Percentiles rank a stretch among this genome's conserved stretches.
Evolutionary conservation across 2,888 invertebrate species (phyloP).

Genomic region (Drosophila setosimentum): DNA sequence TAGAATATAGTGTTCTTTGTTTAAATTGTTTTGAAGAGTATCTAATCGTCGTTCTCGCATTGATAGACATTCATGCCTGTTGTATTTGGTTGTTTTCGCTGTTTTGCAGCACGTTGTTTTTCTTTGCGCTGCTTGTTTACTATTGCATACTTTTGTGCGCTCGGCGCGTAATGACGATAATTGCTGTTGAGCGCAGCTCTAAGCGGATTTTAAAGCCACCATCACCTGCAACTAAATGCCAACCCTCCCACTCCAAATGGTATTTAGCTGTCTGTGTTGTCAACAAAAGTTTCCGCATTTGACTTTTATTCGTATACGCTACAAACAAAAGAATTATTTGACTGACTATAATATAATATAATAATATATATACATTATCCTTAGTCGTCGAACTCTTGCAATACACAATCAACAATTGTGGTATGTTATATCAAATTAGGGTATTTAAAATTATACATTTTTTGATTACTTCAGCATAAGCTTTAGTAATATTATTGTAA

Average conservation of each 20-base stretch:
- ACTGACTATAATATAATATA: background rate
- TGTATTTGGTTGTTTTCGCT: conserved; percentile 22
- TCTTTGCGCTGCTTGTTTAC: conserved; percentile 40
- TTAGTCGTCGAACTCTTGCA: background rate
- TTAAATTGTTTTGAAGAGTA: background rate
- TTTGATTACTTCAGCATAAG: background rate
- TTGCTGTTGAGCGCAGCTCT: conserved; percentile 77
- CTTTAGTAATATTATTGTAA: background rate
- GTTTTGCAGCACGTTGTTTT: conserved; percentile 11
- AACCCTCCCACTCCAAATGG: background rate
- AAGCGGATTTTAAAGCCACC: conserved; percentile 68
- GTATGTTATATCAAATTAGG: background rate
- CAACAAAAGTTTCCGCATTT: conserved; percentile 37
- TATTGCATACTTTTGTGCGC: conserved; percentile 67
- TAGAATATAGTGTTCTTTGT: background rate
- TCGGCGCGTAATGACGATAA: conserved; percentile 75
- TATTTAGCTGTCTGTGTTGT: conserved; percentile 39
- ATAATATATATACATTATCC: background rate
- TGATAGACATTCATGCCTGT: background rate
- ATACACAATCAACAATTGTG: background rate
- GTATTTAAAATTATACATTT: background rate
- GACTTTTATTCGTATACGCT: conserved; percentile 35
- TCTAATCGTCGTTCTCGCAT: conserved; percentile 2
- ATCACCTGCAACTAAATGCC: conserved; percentile 16
- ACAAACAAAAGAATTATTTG: background rate